Base-by-base conservation (phyloP, 2,797 vertebrate species). In the Hemitrygon akajei region DNA sequence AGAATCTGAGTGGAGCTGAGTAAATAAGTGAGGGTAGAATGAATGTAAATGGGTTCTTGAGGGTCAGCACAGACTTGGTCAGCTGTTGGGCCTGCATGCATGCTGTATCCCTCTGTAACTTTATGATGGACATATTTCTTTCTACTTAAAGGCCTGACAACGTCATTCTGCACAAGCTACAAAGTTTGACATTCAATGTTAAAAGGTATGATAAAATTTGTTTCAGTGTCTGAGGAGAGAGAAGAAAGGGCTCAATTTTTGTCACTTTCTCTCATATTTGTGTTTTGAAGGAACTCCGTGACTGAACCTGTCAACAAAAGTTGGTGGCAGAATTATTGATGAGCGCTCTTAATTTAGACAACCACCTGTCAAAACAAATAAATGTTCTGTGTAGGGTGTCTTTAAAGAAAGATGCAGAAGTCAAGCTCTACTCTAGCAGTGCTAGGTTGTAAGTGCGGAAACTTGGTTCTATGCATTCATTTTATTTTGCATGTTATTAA, bases 321-420 rank as follows among this genome's bases (percentile, higher is more conserved):
- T 91, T 71, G 89, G 66, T 47, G 30, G 63, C 63, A 91, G 20
- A 91, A 73, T 69, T 47, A 22, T 91, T 91, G 37, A 73, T 73
- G 11, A 18, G 27, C 91, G 69, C 69, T 91, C 37, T 40, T 37
- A 91, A 69, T 91, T 91, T 91, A 40, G 66, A 25, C n/a, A 91
- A 91, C 69, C 40, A 22, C 40, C 89, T 91, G 89, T 91, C 89
- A 91, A 91, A 71, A 91, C 69, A 91, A 27, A 91, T 73, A 91
- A 71, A 91, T 30, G 34, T 73, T 40, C 66, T 14, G 60, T 7
- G 6, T 25, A 20, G 20, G 25, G 73, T 47, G 11, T 73, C 66
- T 10, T 91, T 71, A 91, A 91, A 34, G 40, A 47, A 73, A 73
- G 66, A 9, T 20, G 2, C 4, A 47, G 89, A 73, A 34, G 66